Conservation (phyloP, 1,140 invertebrate genomes). For the Drosophila erecta region DNA sequence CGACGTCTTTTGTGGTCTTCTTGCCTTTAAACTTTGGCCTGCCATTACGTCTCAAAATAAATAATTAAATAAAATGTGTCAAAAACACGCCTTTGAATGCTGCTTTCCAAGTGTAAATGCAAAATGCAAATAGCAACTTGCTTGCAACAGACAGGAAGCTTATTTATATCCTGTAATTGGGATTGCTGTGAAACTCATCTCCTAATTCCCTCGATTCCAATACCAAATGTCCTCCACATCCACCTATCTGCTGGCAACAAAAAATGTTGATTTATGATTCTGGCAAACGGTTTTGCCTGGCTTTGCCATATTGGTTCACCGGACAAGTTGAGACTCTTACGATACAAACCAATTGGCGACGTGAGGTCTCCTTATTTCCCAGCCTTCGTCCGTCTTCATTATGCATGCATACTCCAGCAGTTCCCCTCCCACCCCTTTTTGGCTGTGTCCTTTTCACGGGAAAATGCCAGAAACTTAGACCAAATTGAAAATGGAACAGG, state of each 20-base stretch:
- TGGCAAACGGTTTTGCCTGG: not conserved
- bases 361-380: conserved; percentile 11
- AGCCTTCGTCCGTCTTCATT: conserved; percentile 57
- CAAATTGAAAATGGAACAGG: conserved; percentile 59
- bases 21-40: conserved; percentile 2
- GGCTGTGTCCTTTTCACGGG: conserved; percentile 5
- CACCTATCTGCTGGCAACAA: not conserved
- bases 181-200: not conserved
- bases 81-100: conserved; percentile 12
- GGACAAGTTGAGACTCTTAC: conserved; percentile 45
- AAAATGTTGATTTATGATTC: not conserved
- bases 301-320: conserved; percentile 1
- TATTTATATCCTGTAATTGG: not conserved
- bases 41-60: conserved; percentile 18
- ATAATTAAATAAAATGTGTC: not conserved
- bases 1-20: not conserved
- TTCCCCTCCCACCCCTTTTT: too few relatives aligned
- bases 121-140: not conserved
- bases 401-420: conserved; percentile 63
- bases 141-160: not conserved
- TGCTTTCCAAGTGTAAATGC: not conserved
- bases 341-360: conserved; percentile 63
- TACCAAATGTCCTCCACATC: not conserved
- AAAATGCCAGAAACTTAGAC: conserved; percentile 22
- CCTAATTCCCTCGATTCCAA: not conserved